Base-by-base conservation (phyloP, 2,797 vertebrate species). In the Perodicticus potto region DNA sequence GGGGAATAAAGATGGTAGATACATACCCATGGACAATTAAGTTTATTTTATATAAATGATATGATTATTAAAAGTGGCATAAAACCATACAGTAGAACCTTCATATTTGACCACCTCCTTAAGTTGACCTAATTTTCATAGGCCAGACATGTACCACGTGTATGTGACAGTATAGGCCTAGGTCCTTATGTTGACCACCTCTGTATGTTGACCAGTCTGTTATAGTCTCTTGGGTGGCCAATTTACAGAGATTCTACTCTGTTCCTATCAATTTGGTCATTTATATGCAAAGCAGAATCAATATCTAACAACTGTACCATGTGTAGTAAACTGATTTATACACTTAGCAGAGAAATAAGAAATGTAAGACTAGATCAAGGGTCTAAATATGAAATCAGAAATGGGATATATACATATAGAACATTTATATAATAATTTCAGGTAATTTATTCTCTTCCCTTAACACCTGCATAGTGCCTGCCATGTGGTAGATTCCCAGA, bases 291-390 rank as follows among this genome's bases (percentile, higher is more conserved):
- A n/a, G 32, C 72, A 88, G 6, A 14, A 45, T 57, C 78, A 61
- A 65, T 23, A 73, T 78, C n/a, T 76, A 76, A 32, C 55, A 63
- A 55, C 11, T 53, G 17, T 57, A 34, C n/a, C 23, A 65, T 29
- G 2, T 14, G 0, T 32, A 43, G 45, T n/a, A 8, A 86, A 53
- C 5, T 81, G 73, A 14, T 29, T 2, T 65, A 32, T 76, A 77
- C 11, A 7, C 45, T 74, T 57, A 73, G 63, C 63, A 93, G 67
- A 73, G 40, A 72, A 69, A 65, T 49, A 81, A 77, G 76, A 89
- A 86, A 93, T 78, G 61, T 7, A 61, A 70, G n/a, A 17, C 63
- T 82, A 53, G 19, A 91, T 81, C 84, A 91, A 87, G 49, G 32
- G 37, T 27, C 59, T 94, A 90, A 76, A 9, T 78, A 61, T 61